phyloP scores from a whole-genome alignment of 2,888 invertebrate genomes.

The Strigamia transsilvanica region DNA sequence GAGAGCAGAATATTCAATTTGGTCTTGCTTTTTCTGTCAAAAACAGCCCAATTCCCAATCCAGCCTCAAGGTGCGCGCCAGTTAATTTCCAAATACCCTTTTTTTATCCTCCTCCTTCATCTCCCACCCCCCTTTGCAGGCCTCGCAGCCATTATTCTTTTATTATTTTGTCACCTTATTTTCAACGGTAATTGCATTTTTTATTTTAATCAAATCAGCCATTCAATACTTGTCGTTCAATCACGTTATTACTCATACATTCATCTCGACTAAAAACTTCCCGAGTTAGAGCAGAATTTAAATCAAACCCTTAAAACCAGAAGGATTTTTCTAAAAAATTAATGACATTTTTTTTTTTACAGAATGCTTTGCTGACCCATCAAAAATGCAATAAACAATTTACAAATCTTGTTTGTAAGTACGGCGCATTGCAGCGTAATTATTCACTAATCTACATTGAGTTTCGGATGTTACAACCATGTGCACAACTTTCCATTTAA shows the following conservation, averaged over 20 bases:
- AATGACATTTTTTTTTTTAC: no score
- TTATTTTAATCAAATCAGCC: constrained; percentile 43
- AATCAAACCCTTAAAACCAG: neutral
- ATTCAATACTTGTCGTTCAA: constrained; percentile 23
- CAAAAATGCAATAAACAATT: neutral
- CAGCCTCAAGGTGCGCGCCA: constrained; percentile 33
- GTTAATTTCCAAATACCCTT: constrained; percentile 40
- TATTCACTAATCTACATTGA: constrained; percentile 8
- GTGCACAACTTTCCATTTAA: neutral
- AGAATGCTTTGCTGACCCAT: no score
- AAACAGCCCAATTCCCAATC: constrained; percentile 42
- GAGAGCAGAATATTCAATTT: constrained; percentile 32
- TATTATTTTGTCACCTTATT: constrained; percentile 43
- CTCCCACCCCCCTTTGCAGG: neutral
- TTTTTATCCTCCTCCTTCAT: neutral
- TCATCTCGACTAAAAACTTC: neutral
- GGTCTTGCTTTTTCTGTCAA: constrained; percentile 39
- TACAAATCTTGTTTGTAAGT: no score
- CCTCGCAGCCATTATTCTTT: constrained; percentile 32
- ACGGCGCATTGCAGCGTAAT: neutral
- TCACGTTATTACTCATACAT: constrained; percentile 12
- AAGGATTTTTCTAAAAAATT: no score
- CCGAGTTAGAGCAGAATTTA: neutral
- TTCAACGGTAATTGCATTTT: constrained; percentile 24
- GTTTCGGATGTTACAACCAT: neutral